These are phyloP conservation scores for Lutra lutra DNA, from an alignment of 2,797 vertebrate genomes.

Conservation along the genomic window DNA sequence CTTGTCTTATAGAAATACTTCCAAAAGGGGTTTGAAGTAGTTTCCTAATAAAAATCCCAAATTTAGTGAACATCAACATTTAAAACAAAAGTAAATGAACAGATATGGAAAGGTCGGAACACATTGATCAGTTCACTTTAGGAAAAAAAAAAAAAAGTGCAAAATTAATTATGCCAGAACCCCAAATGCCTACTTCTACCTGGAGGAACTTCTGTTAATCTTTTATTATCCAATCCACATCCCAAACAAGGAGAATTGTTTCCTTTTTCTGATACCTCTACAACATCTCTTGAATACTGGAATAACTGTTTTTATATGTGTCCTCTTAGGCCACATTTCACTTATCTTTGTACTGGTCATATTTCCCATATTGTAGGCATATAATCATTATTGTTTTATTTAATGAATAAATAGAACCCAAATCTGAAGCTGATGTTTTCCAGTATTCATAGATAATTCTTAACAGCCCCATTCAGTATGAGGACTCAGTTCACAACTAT, in stretches of 20 bases:
- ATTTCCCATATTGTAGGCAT: not conserved
- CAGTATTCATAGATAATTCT: not conserved
- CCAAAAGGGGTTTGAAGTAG: not conserved
- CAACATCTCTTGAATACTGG: not conserved
- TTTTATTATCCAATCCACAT: not conserved
- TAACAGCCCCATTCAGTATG: not conserved
- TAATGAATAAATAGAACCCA: not conserved
- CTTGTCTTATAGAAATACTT: not conserved
- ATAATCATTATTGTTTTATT: not conserved
- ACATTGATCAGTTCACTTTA: not conserved
- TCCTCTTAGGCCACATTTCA: not conserved
- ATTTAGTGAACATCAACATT: not conserved
- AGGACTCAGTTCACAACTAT: not conserved
- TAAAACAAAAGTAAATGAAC: not conserved
- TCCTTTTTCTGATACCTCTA: not conserved
- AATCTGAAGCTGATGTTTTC: not conserved
- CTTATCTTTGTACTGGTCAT: not conserved
- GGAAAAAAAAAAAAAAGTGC: not conserved
- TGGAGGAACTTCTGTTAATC: not conserved
- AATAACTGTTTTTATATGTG: not conserved
- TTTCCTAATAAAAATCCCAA: not conserved
- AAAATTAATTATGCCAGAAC: not conserved
- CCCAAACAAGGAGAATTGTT: not conserved
- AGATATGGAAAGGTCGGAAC: not conserved
- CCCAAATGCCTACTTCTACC: not conserved